Evolutionary conservation across 2,113 vertebrate genomes (phyloP), one percentile per base, ranked within the genome.

Genomic region (Erythrolamprus reginae): DNA sequence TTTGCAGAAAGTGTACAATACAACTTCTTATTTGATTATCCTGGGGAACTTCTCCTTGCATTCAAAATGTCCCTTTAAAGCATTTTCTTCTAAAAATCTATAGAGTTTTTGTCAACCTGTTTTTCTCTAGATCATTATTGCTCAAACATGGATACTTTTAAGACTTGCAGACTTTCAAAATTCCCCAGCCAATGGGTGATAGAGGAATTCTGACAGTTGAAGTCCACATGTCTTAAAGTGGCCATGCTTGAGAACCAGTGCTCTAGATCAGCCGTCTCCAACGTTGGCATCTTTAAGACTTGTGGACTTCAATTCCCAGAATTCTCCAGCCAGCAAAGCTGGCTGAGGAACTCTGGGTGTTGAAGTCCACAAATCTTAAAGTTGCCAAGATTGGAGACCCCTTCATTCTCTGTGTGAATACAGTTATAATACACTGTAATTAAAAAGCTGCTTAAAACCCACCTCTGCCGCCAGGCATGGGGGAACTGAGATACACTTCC

Each of bases 1-100:
- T 92, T 90, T 92, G n/a, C n/a, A 88, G 28, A 61, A 90, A 86
- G 65, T 89, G 2, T 47, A 12, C 21, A 92, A 82, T 88, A 45
- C 2, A 88, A 55, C 2, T 0, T 24, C 83, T 89, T 82, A 83
- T 47, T 53, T 23, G 21, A 47, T 77, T 77, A 77, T 19, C 1
- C 5, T 19, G 23, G 85, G 17, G 48, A n/a, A 50, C 2, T n/a
- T 24, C 5, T 51, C 1, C 42, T 51, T 84, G 13, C 26, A 50
- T 84, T 48, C 26, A 84, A 50, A 51, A 26, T 8, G 10, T n/a
- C 7, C 26, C 26, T 17, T 28, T 17, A 6, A 77, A 38, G n/a
- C 65, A 77, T 38, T 77, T 19, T 77, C 65, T 33, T 33, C 65
- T 77, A 15, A 17, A 70, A 70, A 2, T 17, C 65, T 70, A n/a